A percentile compares a stretch with the other conserved stretches of the same genome.
phyloP scores from a whole-genome alignment of 1,140 invertebrate species.

The Tenebrio molitor region DNA sequence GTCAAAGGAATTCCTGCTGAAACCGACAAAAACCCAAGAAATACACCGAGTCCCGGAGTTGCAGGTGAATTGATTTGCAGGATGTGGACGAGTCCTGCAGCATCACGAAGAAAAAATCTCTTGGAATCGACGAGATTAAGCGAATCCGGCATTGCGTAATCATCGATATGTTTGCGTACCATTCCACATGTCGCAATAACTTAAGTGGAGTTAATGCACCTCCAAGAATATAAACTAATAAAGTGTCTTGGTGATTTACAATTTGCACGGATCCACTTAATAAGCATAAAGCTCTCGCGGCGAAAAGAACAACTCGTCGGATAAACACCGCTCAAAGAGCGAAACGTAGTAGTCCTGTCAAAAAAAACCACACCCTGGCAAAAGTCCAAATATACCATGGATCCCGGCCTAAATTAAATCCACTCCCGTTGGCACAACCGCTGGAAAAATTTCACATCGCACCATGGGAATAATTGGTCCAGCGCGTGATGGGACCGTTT shows the following conservation, averaged over 20 bases:
- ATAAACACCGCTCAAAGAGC: conserved; percentile 8
- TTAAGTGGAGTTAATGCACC: conserved; percentile 10
- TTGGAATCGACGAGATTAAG: too few species aligned
- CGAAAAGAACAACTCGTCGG: background rate
- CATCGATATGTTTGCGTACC: conserved; percentile 15
- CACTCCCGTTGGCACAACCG: conserved; percentile 39
- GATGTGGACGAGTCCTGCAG: too few species aligned
- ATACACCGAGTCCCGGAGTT: background rate
- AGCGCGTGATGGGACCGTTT: conserved; percentile 7
- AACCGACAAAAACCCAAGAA: background rate
- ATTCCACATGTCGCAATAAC: conserved; percentile 3
- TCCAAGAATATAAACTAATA: conserved; percentile 18
- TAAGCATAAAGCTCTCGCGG: background rate
- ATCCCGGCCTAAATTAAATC: conserved; percentile 41
- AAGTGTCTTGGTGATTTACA: conserved; percentile 1
- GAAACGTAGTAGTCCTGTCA: background rate
- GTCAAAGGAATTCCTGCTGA: background rate
- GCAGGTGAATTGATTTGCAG: too few species aligned
- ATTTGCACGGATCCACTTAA: background rate
- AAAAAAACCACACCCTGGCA: conserved; percentile 13
- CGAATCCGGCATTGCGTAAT: conserved; percentile 9
- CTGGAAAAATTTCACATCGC: conserved; percentile 18
- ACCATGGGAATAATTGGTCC: conserved; percentile 29
- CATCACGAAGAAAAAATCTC: too few species aligned
- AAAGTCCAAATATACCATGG: conserved; percentile 19